Evolutionary conservation across 92 coral and sea anemone species (phyloP), one percentile per base, ranked within the genome.

Genomic region (Zoanthus sociatus): DNA sequence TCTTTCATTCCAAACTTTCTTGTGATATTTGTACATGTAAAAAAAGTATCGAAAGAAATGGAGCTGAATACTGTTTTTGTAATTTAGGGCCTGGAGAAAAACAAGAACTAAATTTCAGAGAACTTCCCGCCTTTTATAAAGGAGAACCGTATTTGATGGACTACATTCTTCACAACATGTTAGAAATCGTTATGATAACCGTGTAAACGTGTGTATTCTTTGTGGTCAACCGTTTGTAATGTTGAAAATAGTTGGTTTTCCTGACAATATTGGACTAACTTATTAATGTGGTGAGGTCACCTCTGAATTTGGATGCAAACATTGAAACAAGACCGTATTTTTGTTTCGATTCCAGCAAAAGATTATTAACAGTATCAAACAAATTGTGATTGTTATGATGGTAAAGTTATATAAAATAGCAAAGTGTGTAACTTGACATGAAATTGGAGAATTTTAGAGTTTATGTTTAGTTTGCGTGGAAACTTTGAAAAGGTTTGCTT

Each of bases 191-290:
- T 50, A 17, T 76, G 42, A n/a, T 8, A n/a, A 30, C 66, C 66
- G 44, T 31, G 45, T 31, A 81, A 66, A 46, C 74, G 20, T 71
- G 70, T 83, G 79, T 71, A 73, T 56, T 4, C 32, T 4, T 56
- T 84, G 88, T 74, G 79, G 61, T 61, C 74, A 75, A 9, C 32
- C 88, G n/a, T 18, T 66, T 81, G 17, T 81, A 50, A 66, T 81
- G 63, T 66, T 64, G 85, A 81, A 81, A 81, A 81, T 81, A 81
- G 54, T 66, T 81, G 85, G 85, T 81, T 81, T 81, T 81, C 85
- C 85, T 81, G 85, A 66, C 32, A 37, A 81, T 81, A 81, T 81
- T 81, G 85, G 85, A 64, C 85, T 61, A 12, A 30, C 56, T 79
- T 48, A 48, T 33, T 30, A 53, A 46, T 46, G 5, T 13, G 18